Conservation (phyloP, 35 echinoderm and acorn worm genomes). For the Holothuria glaberrima region DNA sequence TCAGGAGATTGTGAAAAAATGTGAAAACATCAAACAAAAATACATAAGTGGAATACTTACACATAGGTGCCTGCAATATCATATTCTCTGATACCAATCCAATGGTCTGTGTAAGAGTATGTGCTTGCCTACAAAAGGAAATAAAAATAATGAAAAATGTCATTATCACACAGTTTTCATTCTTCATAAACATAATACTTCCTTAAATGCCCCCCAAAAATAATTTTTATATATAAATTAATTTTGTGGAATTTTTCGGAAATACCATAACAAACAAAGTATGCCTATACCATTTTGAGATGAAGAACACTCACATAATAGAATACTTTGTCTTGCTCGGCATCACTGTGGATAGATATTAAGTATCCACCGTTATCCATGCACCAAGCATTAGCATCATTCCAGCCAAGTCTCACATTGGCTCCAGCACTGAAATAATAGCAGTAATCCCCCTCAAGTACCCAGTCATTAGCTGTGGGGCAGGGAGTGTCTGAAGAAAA, state of each 20-base stretch:
- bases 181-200: too few species aligned
- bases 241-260: too few species aligned
- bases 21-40: too few species aligned
- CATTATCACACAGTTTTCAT: too few species aligned
- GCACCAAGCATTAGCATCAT: slow-evolving; percentile 72
- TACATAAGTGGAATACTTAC: slow-evolving; percentile 25
- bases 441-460: slow-evolving; percentile 71
- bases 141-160: background rate
- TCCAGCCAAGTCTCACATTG: slow-evolving; percentile 58
- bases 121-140: slow-evolving; percentile 12
- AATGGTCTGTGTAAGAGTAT: slow-evolving; percentile 1
- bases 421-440: slow-evolving; percentile 78
- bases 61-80: slow-evolving; percentile 16
- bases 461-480: slow-evolving; percentile 73
- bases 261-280: too few species aligned
- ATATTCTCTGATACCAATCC: slow-evolving; percentile 66
- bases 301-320: slow-evolving; percentile 31
- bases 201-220: background rate
- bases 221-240: background rate
- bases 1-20: too few species aligned
- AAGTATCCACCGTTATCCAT: slow-evolving; percentile 77
- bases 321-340: slow-evolving; percentile 68
- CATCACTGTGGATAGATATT: slow-evolving; percentile 73
- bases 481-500: slow-evolving; percentile 69
- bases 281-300: too few species aligned